Conservation (phyloP, 2,113 vertebrate species). For the Melanotaenia duboulayi region DNA sequence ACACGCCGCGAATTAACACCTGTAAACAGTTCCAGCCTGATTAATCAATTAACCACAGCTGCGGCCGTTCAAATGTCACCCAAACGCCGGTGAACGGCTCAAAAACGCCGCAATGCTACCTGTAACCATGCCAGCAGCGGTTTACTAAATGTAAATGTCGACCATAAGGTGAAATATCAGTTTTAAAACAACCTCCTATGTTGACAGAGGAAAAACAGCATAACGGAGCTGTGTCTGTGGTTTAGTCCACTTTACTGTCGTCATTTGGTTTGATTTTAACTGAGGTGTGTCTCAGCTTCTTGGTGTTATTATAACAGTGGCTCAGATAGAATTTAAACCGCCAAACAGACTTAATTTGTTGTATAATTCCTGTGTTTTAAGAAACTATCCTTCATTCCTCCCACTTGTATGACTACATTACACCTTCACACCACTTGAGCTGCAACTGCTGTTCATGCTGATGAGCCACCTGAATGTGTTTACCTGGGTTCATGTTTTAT, state of each 20-base stretch:
- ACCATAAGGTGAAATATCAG: conserved; percentile 16
- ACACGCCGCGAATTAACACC: conserved; percentile 41
- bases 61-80: not conserved
- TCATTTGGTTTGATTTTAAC: not conserved
- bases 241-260: not conserved
- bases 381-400: conserved; percentile 7
- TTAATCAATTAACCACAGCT: conserved; percentile 45
- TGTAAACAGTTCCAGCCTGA: conserved; percentile 39
- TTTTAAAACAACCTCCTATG: not conserved
- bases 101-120: not conserved
- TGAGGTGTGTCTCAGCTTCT: not conserved
- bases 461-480: conserved; percentile 6
- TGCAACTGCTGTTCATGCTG: not conserved
- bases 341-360: not conserved
- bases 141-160: not conserved
- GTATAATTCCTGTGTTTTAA: not conserved
- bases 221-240: not conserved
- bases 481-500: not conserved
- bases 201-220: not conserved
- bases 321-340: not conserved
- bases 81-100: not conserved
- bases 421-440: conserved; percentile 11
- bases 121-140: not conserved
- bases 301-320: not conserved
- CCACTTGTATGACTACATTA: conserved; percentile 33